Base-by-base conservation (phyloP, 2,113 vertebrate genomes). In the Stomatorhinus ivindoensis region DNA sequence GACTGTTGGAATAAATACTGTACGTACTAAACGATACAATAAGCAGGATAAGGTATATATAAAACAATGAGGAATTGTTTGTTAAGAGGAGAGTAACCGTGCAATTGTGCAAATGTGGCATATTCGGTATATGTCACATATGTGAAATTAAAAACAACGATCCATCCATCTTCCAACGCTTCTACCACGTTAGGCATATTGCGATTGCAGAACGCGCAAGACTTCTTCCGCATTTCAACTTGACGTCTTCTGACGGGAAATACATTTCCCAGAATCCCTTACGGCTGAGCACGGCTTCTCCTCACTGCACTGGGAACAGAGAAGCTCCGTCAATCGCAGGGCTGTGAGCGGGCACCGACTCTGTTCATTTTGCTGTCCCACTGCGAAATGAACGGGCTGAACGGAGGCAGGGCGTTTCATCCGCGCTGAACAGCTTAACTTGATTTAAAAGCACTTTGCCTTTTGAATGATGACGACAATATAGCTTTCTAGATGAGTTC, bases 251-350 rank as follows among this genome's bases (percentile, higher is more conserved):
- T 2, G 24, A 0, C 31, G 10, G 3, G 0, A 88, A 94, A 94
- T 93, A 90, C 94, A 93, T 94, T 94, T 94, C 94, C 94, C 94
- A 10, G 69, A 90, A 89, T 13, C 83, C 94, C 50, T 2, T 13
- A 1, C n/a, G 61, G 83, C 85, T 19, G 6, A 35, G 61, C 90
- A 27, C 69, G 15, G 90, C 87, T 90, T 90, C 19, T 82, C 21
- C n/a, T 88, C 73, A 31, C 84, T 0, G n/a, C 85, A 31, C 80
- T 83, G 80, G 15, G 7, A 39, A 31, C 31, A 15, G 69, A 76
- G 69, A 27, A 2, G 3, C n/a, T 39, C 69, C 4, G 27, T 15
- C 4, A 15, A 76, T 39, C 35, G 73, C 61, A 3, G 61, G 73
- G 17, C 24, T 8, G 83, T 10, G 13, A 50, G 47, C 83, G 82